Evolutionary conservation across 1,140 invertebrate genomes (phyloP).

Genomic region (Caenorhabditis latens): DNA sequence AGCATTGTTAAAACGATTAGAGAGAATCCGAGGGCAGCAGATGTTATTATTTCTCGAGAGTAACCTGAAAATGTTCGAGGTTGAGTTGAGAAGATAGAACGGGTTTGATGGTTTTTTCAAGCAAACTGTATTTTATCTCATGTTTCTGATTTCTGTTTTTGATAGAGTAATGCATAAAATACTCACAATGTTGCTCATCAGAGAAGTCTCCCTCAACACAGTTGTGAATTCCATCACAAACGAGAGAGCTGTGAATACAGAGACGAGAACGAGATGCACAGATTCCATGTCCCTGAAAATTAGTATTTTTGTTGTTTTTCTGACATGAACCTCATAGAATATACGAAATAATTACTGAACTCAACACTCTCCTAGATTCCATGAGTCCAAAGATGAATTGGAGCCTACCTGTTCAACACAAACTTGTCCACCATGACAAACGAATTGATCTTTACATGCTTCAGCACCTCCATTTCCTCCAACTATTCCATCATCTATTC

Average conservation of each 20-base stretch:
- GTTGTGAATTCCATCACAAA: conserved; percentile 78
- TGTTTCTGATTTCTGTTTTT: neutral
- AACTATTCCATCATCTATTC: neutral
- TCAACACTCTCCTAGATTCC: too few species aligned
- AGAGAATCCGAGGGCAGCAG: conserved; percentile 39
- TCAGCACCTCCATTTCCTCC: neutral
- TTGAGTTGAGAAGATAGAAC: too few species aligned
- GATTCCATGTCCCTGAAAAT: conserved; percentile 56
- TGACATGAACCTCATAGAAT: too few species aligned
- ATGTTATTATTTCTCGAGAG: conserved; percentile 55
- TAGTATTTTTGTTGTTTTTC: neutral
- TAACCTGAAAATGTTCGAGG: conserved; percentile 47
- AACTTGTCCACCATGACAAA: conserved; percentile 56
- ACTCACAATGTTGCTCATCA: conserved; percentile 78
- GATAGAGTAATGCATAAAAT: neutral
- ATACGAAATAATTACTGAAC: too few species aligned
- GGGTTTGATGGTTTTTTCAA: too few species aligned
- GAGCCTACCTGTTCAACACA: conserved; percentile 55
- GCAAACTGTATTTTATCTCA: neutral
- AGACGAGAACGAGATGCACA: conserved; percentile 68
- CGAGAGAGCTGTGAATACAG: conserved; percentile 76
- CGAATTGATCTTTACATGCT: conserved; percentile 55
- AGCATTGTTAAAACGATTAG: conserved; percentile 42
- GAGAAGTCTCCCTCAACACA: conserved; percentile 77
- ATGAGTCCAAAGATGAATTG: neutral